A percentile compares a stretch with the other conserved stretches of the same genome.
These are phyloP conservation scores for Tricholauxania praeusta DNA, from an alignment of 2,888 invertebrate species.

Conservation along the genomic window DNA sequence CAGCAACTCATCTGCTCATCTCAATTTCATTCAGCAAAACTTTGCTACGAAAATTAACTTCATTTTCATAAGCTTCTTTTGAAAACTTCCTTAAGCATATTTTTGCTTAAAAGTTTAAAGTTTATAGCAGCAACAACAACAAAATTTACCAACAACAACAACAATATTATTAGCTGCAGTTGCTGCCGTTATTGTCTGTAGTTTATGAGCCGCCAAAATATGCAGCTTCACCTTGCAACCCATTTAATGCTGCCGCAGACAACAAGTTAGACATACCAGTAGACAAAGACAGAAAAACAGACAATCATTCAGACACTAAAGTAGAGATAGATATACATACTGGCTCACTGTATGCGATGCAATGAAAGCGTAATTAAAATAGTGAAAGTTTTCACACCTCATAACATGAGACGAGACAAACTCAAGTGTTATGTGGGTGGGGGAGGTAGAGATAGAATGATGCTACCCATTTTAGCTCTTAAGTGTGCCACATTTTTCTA, in stretches of 20 bases:
- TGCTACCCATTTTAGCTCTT: not conserved
- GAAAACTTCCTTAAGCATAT: constrained; percentile 53
- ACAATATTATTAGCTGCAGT: not conserved
- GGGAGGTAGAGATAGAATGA: not conserved
- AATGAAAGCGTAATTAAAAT: constrained; percentile 36
- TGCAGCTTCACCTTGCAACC: constrained; percentile 19
- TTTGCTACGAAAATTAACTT: not conserved
- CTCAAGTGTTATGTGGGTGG: not conserved
- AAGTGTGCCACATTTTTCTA: not conserved
- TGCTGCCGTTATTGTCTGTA: not conserved
- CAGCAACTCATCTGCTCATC: not conserved
- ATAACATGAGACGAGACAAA: not conserved
- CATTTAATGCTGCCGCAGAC: not conserved
- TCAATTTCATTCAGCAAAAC: not conserved
- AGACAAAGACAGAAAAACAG: constrained; percentile 20
- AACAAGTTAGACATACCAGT: not conserved
- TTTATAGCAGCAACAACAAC: constrained; percentile 17
- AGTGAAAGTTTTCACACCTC: constrained; percentile 35
- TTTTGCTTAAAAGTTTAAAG: constrained; percentile 59
- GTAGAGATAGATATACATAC: not conserved
- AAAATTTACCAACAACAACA: constrained; percentile 14
- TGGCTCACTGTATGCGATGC: constrained; percentile 6
- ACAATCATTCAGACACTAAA: constrained; percentile 10
- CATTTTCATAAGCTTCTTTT: constrained; percentile 39
- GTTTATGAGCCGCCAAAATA: constrained; percentile 16